Evolutionary conservation across 2,797 vertebrate species (phyloP).

Genomic region (Todus mexicanus): DNA sequence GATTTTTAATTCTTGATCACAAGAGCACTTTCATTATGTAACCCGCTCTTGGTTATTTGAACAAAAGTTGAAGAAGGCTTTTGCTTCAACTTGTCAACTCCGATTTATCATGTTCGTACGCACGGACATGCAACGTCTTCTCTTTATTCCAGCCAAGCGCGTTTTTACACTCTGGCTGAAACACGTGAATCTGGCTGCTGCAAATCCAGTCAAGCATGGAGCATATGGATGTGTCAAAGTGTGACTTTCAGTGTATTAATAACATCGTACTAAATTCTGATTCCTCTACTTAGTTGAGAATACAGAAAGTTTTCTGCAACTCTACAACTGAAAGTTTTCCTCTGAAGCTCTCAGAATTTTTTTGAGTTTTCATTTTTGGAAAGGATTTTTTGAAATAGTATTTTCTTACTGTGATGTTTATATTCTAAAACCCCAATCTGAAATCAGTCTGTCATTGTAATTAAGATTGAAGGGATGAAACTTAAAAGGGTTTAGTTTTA

Average conservation of each 20-base stretch:
- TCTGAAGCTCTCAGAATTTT: neutral
- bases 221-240: slow-evolving; percentile 13
- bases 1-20: neutral
- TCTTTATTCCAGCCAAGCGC: neutral
- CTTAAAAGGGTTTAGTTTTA: too few species aligned
- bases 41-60: neutral
- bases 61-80: neutral
- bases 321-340: neutral
- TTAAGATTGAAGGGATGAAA: neutral
- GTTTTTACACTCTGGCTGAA: neutral
- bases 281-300: neutral
- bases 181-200: neutral
- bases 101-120: neutral
- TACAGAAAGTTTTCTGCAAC: neutral
- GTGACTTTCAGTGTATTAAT: neutral
- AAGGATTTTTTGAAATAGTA: neutral
- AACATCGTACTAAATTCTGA: neutral
- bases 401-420: neutral
- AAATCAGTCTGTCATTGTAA: neutral
- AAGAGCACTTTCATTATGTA: neutral
- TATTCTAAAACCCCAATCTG: neutral
- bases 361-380: neutral
- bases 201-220: neutral
- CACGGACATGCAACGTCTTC: neutral
- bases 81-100: neutral